Conservation (phyloP, 1,140 invertebrate genomes). For the Eriocheir sinensis region DNA sequence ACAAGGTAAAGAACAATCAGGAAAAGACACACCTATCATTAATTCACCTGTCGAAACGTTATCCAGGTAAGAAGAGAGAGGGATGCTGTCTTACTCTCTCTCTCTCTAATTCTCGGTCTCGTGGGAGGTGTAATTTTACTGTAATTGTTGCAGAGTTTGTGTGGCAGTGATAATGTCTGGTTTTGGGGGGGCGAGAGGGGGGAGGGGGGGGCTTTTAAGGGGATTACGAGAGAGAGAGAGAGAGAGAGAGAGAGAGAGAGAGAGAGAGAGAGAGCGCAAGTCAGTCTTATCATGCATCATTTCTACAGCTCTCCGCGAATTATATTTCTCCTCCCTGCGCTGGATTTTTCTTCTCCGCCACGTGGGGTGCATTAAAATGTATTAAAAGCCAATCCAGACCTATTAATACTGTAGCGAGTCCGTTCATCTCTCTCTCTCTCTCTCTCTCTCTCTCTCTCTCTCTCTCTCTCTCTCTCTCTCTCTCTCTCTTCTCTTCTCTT, state of each 20-base stretch:
- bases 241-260: not conserved
- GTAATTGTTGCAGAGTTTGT: slow-evolving; percentile 40
- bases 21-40: no score
- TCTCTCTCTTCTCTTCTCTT: not conserved
- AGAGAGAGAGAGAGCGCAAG: not conserved
- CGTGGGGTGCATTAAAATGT: not conserved
- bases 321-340: no score
- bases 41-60: no score
- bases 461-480: slow-evolving; percentile 60
- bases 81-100: slow-evolving; percentile 19
- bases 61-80: no score
- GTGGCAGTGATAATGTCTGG: not conserved
- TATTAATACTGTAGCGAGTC: not conserved
- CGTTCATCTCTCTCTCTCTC: not conserved
- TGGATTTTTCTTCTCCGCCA: no score
- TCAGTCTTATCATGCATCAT: no score
- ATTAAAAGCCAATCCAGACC: not conserved
- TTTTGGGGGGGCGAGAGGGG: not conserved
- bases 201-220: not conserved
- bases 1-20: no score
- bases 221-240: not conserved
- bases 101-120: slow-evolving; percentile 35
- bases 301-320: no score
- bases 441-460: not conserved
- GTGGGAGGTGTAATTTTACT: slow-evolving; percentile 1